Evolutionary conservation across 1,140 invertebrate species (phyloP).

Genomic region (Drosophila pallidifrons): DNA sequence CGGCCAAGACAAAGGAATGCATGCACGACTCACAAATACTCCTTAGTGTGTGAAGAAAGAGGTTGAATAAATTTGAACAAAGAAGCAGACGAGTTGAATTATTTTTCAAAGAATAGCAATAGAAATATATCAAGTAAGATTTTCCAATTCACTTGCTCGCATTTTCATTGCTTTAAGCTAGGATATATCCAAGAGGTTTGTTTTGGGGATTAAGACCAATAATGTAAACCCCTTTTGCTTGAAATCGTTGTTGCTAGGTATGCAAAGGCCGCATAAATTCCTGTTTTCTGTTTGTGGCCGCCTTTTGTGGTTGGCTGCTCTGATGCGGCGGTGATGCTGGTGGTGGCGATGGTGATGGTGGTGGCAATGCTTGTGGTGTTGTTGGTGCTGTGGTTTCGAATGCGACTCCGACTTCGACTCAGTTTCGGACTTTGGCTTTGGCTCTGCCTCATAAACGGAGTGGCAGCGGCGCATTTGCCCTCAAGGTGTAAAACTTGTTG

Average conservation of each 20-base stretch:
- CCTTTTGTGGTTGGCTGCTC: slow-evolving; percentile 42
- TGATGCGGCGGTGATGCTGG: slow-evolving; percentile 29
- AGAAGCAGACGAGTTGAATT: no score
- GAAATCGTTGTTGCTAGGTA: slow-evolving; percentile 4
- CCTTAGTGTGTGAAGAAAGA: not conserved
- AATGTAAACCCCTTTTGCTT: slow-evolving; percentile 1
- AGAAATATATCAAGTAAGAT: not conserved
- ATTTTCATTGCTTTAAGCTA: not conserved
- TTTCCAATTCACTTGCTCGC: not conserved
- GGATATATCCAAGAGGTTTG: not conserved
- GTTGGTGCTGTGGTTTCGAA: slow-evolving; percentile 38
- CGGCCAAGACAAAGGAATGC: not conserved
- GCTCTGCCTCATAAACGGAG: slow-evolving; percentile 69
- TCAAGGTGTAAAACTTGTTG: slow-evolving; percentile 70
- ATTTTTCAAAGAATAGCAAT: not conserved
- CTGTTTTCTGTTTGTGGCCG: slow-evolving; percentile 49
- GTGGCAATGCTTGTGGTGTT: slow-evolving; percentile 28
- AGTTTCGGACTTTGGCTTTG: slow-evolving; percentile 26
- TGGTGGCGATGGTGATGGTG: slow-evolving; percentile 1
- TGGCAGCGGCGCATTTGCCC: slow-evolving; percentile 57
- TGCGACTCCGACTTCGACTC: slow-evolving; percentile 38
- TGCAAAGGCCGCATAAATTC: slow-evolving; percentile 64
- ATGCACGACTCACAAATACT: slow-evolving; percentile 2
- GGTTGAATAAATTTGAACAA: no score
- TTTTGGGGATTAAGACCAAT: not conserved